phyloP scores from a whole-genome alignment of 2,797 vertebrate species.

The Gymnopithys bicolor region DNA sequence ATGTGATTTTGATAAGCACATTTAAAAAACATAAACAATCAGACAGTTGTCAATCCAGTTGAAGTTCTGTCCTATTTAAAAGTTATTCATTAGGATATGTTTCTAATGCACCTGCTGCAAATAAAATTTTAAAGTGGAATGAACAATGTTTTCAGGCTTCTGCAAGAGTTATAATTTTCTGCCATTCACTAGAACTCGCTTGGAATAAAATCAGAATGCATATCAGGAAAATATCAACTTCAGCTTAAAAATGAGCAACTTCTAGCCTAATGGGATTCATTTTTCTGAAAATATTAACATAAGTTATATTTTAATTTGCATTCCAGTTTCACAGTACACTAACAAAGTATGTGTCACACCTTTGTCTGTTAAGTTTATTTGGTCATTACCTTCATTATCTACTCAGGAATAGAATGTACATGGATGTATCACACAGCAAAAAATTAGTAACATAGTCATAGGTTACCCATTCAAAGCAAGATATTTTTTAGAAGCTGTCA shows the following conservation, averaged over 20 bases:
- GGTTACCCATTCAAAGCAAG: slow-evolving; percentile 30
- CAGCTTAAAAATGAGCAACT: slow-evolving; percentile 41
- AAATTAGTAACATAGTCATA: not conserved
- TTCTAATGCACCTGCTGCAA: slow-evolving; percentile 56
- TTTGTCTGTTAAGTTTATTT: slow-evolving; percentile 71
- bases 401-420: slow-evolving; percentile 15
- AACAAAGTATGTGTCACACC: slow-evolving; percentile 59
- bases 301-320: slow-evolving; percentile 62
- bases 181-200: not conserved
- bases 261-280: slow-evolving; percentile 32
- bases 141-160: slow-evolving; percentile 35
- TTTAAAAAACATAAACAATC: slow-evolving; percentile 80
- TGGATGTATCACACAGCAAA: not conserved
- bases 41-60: slow-evolving; percentile 79
- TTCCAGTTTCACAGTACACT: slow-evolving; percentile 66
- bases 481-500: slow-evolving; percentile 31
- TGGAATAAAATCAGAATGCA: slow-evolving; percentile 60
- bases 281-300: slow-evolving; percentile 66
- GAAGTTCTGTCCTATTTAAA: slow-evolving; percentile 72
- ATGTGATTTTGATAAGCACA: slow-evolving; percentile 77
- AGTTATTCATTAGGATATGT: slow-evolving; percentile 60
- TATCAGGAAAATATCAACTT: slow-evolving; percentile 48
- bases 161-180: slow-evolving; percentile 29
- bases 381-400: slow-evolving; percentile 60
- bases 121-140: slow-evolving; percentile 68